Evolutionary conservation across 2,113 vertebrate genomes (phyloP).

Genomic region (Leucosticte australis): DNA sequence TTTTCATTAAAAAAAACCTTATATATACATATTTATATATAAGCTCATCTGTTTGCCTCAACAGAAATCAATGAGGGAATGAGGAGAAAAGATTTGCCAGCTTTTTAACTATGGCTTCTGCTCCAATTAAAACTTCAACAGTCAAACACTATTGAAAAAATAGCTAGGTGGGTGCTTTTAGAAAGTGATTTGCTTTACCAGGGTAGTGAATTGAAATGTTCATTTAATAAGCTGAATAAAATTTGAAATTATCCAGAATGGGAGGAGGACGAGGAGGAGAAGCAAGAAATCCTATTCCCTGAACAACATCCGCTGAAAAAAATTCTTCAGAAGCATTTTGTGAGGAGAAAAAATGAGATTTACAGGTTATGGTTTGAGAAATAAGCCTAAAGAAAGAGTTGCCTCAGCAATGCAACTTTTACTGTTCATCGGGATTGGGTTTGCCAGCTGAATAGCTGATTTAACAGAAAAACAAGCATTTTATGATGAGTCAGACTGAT

Average conservation of each 20-base stretch:
- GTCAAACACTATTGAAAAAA: background rate
- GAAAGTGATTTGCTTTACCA: background rate
- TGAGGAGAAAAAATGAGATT: background rate
- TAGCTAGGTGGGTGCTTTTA: background rate
- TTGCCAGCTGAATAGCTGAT: constrained; percentile 25
- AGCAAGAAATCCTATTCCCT: background rate
- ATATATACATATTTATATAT: constrained; percentile 60
- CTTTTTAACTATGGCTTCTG: constrained; percentile 17
- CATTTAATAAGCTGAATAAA: background rate
- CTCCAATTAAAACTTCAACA: background rate
- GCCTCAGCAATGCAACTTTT: background rate
- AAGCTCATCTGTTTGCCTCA: constrained; percentile 72
- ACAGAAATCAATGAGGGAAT: constrained; percentile 54
- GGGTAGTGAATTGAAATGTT: background rate
- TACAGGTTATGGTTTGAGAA: background rate
- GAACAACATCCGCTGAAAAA: background rate
- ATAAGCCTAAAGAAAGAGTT: background rate
- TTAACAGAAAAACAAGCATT: constrained; percentile 37
- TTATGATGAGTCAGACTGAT: constrained; percentile 19
- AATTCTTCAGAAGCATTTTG: background rate
- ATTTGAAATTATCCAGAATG: background rate
- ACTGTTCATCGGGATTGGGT: background rate
- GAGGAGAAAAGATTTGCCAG: constrained; percentile 6
- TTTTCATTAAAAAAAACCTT: constrained; percentile 66
- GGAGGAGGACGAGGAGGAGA: background rate